Base-by-base conservation (phyloP, 2,797 vertebrate species). In the Poecile montanus region DNA sequence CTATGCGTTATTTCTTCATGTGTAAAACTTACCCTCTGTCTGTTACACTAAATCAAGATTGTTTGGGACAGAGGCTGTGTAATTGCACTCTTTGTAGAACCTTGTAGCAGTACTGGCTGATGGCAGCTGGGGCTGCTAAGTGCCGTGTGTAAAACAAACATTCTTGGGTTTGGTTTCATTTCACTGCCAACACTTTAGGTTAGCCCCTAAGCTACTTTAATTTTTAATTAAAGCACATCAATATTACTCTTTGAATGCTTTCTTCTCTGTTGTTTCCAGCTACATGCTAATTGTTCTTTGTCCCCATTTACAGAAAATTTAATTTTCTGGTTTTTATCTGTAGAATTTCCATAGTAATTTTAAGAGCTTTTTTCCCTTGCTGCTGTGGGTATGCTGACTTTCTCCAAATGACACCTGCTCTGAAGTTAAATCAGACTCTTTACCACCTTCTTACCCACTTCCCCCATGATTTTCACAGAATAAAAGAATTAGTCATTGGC, bases 161-260 rank as follows among this genome's bases (percentile, higher is more conserved):
- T 70, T 85, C 76, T 72, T 62, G 45, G 22, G 23, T 53, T 80
- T 89, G 44, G 66, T 56, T 91, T 62, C 51, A 75, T 86, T 91
- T 85, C 58, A 68, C 29, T 73, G 75, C 50, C 81, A 88, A 54
- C 19, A 5, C 9, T 94, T 89, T 17, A 78, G 66, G 66, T 72
- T 51, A 93, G 34, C 30, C 74, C 38, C 53, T 76, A 75, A 79
- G 58, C 36, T 73, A 61, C 74, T 86, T 90, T 85, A 73, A 74
- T 93, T 93, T 95, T 73, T 96, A 93, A 94, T 93, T 94, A 96
- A 97, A 96, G 74, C 19, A 71, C 84, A 91, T 96, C 68, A 87
- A 20, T 76, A 90, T 85, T 76, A 74, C 68, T 40, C 76, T 92
- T 76, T 58, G 65, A 91, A 94, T 88, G 44, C 29, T 75, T 81